phyloP scores from a whole-genome alignment of 2,888 invertebrate species.

The Cryptocheilus praepositus region DNA sequence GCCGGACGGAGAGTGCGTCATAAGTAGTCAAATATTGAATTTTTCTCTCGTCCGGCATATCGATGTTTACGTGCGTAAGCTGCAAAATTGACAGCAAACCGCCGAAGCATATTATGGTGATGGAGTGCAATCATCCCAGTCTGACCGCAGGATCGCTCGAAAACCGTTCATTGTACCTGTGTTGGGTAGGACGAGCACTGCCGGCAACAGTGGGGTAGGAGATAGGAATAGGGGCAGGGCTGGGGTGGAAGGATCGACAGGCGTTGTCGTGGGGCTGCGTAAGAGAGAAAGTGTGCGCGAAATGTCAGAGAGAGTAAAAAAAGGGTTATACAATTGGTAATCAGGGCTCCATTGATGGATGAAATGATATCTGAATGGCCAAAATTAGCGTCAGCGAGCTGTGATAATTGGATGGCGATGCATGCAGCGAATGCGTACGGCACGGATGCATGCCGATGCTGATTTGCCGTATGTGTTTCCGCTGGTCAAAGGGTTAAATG shows the following conservation, averaged over 20 bases:
- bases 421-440: constrained; percentile 53
- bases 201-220: not conserved
- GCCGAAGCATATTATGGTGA: constrained; percentile 52
- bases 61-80: constrained; percentile 48
- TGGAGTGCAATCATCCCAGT: constrained; percentile 42
- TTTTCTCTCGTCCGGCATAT: constrained; percentile 50
- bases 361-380: constrained; percentile 66
- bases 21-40: constrained; percentile 46
- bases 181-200: not conserved
- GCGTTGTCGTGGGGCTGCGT: not conserved
- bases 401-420: constrained; percentile 64
- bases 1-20: constrained; percentile 19
- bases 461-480: constrained; percentile 58
- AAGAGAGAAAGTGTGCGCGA: constrained; percentile 11
- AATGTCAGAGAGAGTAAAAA: constrained; percentile 24
- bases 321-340: constrained; percentile 63
- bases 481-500: constrained; percentile 67
- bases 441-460: constrained; percentile 39
- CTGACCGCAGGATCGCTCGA: constrained; percentile 46
- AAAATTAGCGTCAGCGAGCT: constrained; percentile 65
- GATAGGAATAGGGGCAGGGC: not conserved
- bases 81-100: constrained; percentile 55
- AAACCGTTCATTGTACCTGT: constrained; percentile 39
- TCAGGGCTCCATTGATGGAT: constrained; percentile 64
- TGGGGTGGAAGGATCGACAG: constrained; percentile 7